Evolutionary conservation across 2,113 vertebrate genomes (phyloP).

Genomic region (Oreochromis aureus): DNA sequence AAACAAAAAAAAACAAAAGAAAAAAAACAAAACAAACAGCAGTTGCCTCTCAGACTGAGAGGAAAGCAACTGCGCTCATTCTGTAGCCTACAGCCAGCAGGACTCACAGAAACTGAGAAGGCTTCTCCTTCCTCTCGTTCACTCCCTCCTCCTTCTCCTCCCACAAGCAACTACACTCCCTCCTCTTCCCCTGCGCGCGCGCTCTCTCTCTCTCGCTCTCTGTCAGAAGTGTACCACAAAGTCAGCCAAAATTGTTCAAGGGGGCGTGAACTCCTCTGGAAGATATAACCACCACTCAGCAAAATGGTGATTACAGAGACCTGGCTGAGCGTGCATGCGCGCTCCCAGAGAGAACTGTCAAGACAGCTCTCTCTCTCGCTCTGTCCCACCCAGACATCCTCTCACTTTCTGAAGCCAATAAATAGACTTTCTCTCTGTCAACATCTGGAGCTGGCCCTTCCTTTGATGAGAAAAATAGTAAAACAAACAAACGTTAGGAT

Average conservation of each 20-base stretch:
- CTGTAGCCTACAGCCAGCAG: constrained; percentile 60
- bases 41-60: constrained; percentile 54
- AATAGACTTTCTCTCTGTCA: constrained; percentile 63
- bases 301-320: constrained; percentile 70
- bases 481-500: background rate
- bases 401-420: constrained; percentile 55
- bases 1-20: background rate
- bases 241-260: constrained; percentile 76
- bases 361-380: constrained; percentile 60
- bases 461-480: constrained; percentile 49
- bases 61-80: constrained; percentile 65
- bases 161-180: constrained; percentile 64
- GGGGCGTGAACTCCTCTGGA: constrained; percentile 79
- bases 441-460: constrained; percentile 74
- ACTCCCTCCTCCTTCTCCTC: constrained; percentile 69
- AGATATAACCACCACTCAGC: constrained; percentile 74
- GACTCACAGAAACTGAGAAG: constrained; percentile 63
- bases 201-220: constrained; percentile 30
- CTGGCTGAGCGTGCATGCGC: constrained; percentile 31
- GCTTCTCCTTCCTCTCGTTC: constrained; percentile 55
- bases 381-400: background rate
- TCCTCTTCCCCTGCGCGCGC: constrained; percentile 29
- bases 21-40: background rate
- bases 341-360: constrained; percentile 73
- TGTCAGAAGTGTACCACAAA: constrained; percentile 67